Evolutionary conservation across 1,140 invertebrate species (phyloP).

Genomic region (Drosophila nebulosa): DNA sequence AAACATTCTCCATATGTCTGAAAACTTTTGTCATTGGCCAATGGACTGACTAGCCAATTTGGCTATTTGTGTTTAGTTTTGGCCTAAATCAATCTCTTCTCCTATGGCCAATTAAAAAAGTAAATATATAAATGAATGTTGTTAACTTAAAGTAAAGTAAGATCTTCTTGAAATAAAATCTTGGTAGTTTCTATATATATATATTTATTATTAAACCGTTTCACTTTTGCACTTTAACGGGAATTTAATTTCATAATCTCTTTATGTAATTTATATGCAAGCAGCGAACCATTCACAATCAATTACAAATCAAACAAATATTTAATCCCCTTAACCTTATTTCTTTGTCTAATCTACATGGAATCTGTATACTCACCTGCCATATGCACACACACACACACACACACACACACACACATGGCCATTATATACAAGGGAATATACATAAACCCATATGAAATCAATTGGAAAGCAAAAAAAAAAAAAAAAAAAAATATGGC

Average conservation of each 20-base stretch:
- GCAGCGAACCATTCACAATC: neutral
- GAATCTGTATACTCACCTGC: neutral
- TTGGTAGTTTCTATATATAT: too few relatives aligned
- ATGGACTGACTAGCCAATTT: too few relatives aligned
- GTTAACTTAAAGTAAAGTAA: too few relatives aligned
- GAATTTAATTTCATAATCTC: neutral
- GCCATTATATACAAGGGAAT: neutral
- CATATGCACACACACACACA: neutral
- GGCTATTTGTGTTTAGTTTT: too few relatives aligned
- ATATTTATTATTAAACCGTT: neutral
- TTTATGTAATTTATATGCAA: neutral
- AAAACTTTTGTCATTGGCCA: neutral
- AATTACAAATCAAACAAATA: neutral
- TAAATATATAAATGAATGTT: too few relatives aligned
- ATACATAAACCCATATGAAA: neutral
- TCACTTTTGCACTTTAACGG: neutral
- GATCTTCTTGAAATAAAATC: too few relatives aligned
- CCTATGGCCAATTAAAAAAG: too few relatives aligned
- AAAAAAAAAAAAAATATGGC: slow-evolving; percentile 49
- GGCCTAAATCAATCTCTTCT: too few relatives aligned
- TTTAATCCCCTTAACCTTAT: neutral
- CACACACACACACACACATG: neutral
- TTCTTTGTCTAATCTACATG: neutral
- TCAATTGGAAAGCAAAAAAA: slow-evolving; percentile 26
- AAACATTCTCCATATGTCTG: too few relatives aligned